These are phyloP conservation scores for Ibycter americanus DNA, from an alignment of 2,797 vertebrate genomes.

Conservation along the genomic window DNA sequence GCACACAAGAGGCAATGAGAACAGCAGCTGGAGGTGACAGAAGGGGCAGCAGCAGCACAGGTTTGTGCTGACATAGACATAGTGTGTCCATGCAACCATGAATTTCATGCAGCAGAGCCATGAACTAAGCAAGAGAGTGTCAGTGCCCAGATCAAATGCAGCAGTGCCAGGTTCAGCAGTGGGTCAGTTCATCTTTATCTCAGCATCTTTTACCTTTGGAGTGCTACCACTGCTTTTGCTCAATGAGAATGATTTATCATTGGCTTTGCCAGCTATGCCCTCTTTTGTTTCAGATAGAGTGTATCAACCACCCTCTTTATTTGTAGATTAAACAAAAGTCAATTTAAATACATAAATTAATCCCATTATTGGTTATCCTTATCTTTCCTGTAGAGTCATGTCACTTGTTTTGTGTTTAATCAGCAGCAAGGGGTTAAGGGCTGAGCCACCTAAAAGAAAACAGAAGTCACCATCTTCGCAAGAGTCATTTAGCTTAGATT, in stretches of 20 bases:
- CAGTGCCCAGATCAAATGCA: background rate
- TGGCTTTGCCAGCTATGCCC: background rate
- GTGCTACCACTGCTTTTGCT: background rate
- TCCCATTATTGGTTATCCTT: background rate
- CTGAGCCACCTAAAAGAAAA: background rate
- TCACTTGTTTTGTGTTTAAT: background rate
- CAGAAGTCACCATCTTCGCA: background rate
- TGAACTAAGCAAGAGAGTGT: background rate
- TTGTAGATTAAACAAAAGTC: background rate
- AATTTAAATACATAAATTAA: background rate
- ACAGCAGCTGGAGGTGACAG: background rate
- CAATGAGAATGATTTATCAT: background rate
- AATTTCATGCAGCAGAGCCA: background rate
- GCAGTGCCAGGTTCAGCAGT: background rate
- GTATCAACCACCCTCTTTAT: background rate
- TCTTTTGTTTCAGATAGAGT: background rate
- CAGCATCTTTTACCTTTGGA: background rate
- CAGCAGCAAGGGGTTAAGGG: background rate
- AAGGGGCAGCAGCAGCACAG: background rate
- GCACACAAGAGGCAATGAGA: background rate
- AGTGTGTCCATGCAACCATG: background rate
- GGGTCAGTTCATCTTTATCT: background rate
- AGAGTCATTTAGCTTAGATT: background rate
- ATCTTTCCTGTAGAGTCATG: background rate
- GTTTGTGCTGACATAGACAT: background rate